Conservation (phyloP, 2,113 vertebrate species). For the Rutilus rutilus region DNA sequence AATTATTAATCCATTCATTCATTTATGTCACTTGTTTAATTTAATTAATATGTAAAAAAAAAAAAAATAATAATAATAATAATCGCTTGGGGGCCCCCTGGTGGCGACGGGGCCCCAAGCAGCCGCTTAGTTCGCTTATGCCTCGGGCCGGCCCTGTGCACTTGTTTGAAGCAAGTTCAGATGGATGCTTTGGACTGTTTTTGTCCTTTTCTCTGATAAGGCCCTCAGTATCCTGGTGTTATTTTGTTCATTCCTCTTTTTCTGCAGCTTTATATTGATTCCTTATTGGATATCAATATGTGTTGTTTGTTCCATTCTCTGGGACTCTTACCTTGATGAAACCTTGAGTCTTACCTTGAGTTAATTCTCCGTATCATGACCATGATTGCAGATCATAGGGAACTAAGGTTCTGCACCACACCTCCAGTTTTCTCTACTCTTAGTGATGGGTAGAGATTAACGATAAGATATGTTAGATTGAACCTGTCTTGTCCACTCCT, state of each 20-base stretch:
- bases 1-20: no score
- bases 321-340: neutral
- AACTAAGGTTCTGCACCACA: conserved; percentile 35
- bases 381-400: conserved; percentile 48
- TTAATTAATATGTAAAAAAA: no score
- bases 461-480: neutral
- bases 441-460: neutral
- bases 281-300: conserved; percentile 11
- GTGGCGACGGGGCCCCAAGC: no score
- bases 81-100: no score
- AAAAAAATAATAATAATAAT: no score
- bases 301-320: conserved; percentile 7
- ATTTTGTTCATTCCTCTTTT: neutral
- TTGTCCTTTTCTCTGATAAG: neutral
- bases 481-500: conserved; percentile 4
- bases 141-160: no score
- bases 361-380: conserved; percentile 49
- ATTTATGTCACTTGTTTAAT: no score
- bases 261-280: neutral
- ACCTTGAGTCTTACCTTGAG: neutral
- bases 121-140: no score
- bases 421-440: neutral
- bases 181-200: neutral
- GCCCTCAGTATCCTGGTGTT: neutral
- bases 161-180: neutral